Evolutionary conservation across 2,113 vertebrate genomes (phyloP), one percentile per base, ranked within the genome.

Genomic region (Lonchura striata): DNA sequence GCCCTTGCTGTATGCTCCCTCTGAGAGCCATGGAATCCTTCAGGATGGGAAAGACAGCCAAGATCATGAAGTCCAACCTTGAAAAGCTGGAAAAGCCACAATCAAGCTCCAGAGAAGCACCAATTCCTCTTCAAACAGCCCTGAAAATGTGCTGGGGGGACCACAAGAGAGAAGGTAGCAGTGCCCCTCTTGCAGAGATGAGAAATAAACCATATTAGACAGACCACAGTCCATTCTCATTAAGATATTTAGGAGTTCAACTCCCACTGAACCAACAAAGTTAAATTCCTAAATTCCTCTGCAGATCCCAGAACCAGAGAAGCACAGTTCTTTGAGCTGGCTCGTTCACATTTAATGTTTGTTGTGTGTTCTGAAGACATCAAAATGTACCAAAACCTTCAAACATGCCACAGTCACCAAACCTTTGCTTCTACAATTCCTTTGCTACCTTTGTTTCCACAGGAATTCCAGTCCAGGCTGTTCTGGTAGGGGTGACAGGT

Each of bases 361-460:
- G 20, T 8, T 50, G 28, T 1, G 0, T 6, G 7, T 59, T 69
- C 54, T 69, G 59, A 52, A 82, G 54, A n/a, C n/a, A 17, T 74
- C 61, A 39, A 57, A 74, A 90, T 2, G 9, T 13, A 16, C n/a
- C 54, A 25, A 57, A 71, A 18, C 31, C 61, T 64, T 66, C 42
- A 46, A 66, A 78, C 15, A 2, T 0, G 1, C 39, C 74, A 27
- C 35, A 35, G 25, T 13, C 66, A 68, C 59, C 84, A 63, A 77
- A 69, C 14, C 17, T 28, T 16, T 11, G 31, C 54, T 57, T 54
- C 76, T 53, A 20, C 31, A 47, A 39, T 16, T 14, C 37, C 44
- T 42, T 23, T 4, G 3, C 20, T 71, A 54, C 37, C 0, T 0
- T 31, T 7, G 0, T 54, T 24, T 31, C 9, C 4, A 1, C 1